Base-by-base conservation (phyloP, 2,113 vertebrate genomes). In the Spea multiplicata region DNA sequence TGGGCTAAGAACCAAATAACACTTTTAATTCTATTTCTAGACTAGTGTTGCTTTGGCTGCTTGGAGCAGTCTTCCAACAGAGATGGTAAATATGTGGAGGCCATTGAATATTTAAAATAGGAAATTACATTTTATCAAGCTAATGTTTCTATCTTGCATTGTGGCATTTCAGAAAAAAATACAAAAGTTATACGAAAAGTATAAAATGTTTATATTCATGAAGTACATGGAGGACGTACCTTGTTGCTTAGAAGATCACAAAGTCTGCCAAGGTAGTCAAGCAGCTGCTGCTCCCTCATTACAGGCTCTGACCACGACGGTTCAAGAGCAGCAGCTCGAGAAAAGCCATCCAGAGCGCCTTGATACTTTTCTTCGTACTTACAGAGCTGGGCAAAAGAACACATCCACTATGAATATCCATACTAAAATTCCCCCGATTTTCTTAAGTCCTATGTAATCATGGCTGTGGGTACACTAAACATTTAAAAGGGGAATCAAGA, bases 361-460 rank as follows among this genome's bases (percentile, higher is more conserved):
- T 87, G 88, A 3, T 91, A 96, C 89, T 90, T 95, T 87, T 97
- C 95, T 85, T 96, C 95, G 4, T 95, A 96, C 84, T 96, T 94
- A 85, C 94, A 93, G 62, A 97, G 86, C 93, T 94, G 45, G 30
- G 47, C 70, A 30, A 45, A 48, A 55, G n/a, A 75, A 16, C 13
- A 64, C 3, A 76, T 48, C 61, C 30, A 30, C 30, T 30, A 30
- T 30, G 30, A 30, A 9, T 5, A 59, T 16, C 4, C 45, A 72
- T 6, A 71, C 17, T 68, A 64, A 17, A 64, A 64, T 61, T 3
- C 16, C 16, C 12, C 57, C 7, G 4, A 14, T 10, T n/a, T 61
- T 14, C 61, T 17, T 44, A 30, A 30, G 5, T 30, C 6, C 44
- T 44, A 9, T 44, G 16, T 7, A 65, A 17, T 16, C 16, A 17